Evolutionary conservation across 2,888 invertebrate genomes (phyloP).

Genomic region (Melanostoma scalare): DNA sequence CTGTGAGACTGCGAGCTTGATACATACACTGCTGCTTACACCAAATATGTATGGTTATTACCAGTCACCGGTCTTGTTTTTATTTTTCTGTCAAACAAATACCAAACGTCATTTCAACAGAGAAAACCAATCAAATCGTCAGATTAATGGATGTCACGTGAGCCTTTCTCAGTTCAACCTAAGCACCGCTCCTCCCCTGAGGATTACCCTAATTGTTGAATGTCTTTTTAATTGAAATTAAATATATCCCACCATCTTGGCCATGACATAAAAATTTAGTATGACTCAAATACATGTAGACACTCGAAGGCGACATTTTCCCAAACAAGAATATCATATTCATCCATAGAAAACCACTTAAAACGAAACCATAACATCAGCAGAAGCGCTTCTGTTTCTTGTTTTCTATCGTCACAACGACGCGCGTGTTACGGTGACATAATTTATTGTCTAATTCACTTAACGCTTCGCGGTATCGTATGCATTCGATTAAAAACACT

Average conservation of each 20-base stretch:
- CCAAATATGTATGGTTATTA: too few relatives aligned
- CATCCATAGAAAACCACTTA: constrained; percentile 58
- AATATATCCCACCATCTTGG: constrained; percentile 38
- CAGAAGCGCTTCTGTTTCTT: constrained; percentile 25
- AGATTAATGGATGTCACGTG: constrained; percentile 65
- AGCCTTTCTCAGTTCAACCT: constrained; percentile 17
- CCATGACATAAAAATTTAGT: constrained; percentile 39
- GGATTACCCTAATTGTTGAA: constrained; percentile 67
- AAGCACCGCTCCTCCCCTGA: constrained; percentile 22
- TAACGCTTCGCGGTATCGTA: constrained; percentile 69
- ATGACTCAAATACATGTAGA: constrained; percentile 49
- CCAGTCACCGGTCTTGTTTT: too few relatives aligned
- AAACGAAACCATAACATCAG: constrained; percentile 22
- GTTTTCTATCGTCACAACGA: constrained; percentile 22
- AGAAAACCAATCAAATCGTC: constrained; percentile 49
- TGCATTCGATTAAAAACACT: constrained; percentile 66
- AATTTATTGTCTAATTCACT: constrained; percentile 73
- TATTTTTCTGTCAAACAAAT: too few relatives aligned
- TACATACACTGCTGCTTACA: too few relatives aligned
- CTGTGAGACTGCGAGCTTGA: too few relatives aligned
- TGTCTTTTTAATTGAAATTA: constrained; percentile 72
- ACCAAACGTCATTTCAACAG: constrained; percentile 34
- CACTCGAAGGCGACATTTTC: constrained; percentile 9
- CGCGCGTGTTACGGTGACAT: constrained; percentile 69
- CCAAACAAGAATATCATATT: not conserved